Base-by-base conservation (phyloP, 2,888 invertebrate species). In the Trilocha varians region DNA sequence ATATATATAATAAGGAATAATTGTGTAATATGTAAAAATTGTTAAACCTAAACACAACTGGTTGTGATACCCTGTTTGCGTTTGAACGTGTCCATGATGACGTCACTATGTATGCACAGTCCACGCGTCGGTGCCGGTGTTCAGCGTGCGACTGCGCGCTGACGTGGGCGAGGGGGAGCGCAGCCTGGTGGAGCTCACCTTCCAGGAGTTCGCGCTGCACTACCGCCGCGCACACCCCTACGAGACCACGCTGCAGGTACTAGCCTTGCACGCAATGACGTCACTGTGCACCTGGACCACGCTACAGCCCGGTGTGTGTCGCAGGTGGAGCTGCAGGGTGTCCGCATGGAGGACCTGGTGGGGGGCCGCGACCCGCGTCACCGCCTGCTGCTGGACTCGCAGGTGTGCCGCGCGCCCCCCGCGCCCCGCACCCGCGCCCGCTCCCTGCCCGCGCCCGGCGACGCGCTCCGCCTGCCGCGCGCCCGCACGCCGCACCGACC, bases 311-410 rank as follows among this genome's bases (percentile, higher is more conserved):
- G n/a, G n/a, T n/a, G n/a, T n/a, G n/a, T n/a, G n/a, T n/a, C n/a
- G n/a, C n/a, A 18, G 18, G 18, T 18, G 5, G 5, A 8, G 5
- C 18, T 18, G 18, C 18, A 18, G 8, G 18, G 18, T 18, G 18
- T 18, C 18, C 18, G 18, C 18, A 95, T 98, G 93, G 97, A 97
- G 71, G 97, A 98, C 78, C 87, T 97, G 3, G 88, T 94, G 5
- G 91, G 93, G 61, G 90, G 92, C 2, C 88, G 89, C 14, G 92
- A 92, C 35, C 93, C 95, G 0, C 91, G 91, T 55, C 93, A 95
- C 75, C 89, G 96, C 32, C 90, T 91, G 66, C 92, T 97, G 88
- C 93, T 97, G 70, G 90, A 93, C 47, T 95, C 94, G 0, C 90
- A 85, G 78, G 65, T 79, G 47, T 73, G 78, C 45, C 88, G 52